Conservation (phyloP, 2,888 invertebrate species). For the Colletes collaris region DNA sequence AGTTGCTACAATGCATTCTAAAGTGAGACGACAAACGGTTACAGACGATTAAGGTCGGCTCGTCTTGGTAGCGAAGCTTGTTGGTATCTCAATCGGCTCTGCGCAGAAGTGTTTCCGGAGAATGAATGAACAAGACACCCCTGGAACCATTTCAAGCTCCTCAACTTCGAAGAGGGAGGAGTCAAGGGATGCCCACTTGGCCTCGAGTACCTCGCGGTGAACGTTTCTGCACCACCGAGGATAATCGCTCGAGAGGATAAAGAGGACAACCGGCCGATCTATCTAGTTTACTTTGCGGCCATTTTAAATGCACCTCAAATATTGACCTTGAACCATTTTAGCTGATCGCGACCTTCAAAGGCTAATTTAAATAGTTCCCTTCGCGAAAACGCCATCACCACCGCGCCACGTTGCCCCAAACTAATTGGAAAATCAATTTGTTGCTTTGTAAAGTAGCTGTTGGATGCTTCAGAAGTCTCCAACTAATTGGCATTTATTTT, state of each 20-base stretch:
- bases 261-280: constrained; percentile 50
- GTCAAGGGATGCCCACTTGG: constrained; percentile 76
- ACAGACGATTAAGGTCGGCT: constrained; percentile 58
- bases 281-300: constrained; percentile 37
- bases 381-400: too few relatives aligned
- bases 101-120: constrained; percentile 76
- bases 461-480: too few relatives aligned
- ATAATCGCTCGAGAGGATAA: constrained; percentile 65
- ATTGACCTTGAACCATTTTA: constrained; percentile 18
- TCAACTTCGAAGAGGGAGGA: constrained; percentile 68
- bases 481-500: too few relatives aligned
- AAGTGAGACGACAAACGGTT: constrained; percentile 62
- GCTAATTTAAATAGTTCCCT: too few relatives aligned
- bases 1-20: constrained; percentile 43
- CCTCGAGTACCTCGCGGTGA: constrained; percentile 72
- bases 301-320: constrained; percentile 28
- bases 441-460: too few relatives aligned
- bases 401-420: too few relatives aligned
- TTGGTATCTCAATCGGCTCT: constrained; percentile 75
- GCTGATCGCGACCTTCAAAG: too few relatives aligned
- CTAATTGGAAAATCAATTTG: too few relatives aligned
- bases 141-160: constrained; percentile 61
- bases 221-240: constrained; percentile 62
- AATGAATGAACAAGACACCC: constrained; percentile 76
- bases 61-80: constrained; percentile 43